These are phyloP conservation scores for Ceryle rudis DNA, from an alignment of 2,797 vertebrate genomes.

Conservation along the genomic window DNA sequence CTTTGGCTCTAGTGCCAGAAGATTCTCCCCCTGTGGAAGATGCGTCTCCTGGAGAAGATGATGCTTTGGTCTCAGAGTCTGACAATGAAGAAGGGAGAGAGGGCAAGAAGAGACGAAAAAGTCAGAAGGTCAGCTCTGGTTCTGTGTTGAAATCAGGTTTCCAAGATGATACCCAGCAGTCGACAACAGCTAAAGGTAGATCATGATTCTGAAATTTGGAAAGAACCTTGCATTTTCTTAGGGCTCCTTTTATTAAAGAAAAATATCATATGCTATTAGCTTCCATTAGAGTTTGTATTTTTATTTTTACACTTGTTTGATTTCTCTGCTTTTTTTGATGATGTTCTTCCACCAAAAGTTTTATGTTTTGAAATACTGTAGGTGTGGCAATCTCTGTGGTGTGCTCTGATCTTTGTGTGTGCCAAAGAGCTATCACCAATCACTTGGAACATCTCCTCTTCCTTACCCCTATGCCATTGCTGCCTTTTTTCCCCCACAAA, in stretches of 20 bases:
- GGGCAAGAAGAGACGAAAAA: conserved; percentile 43
- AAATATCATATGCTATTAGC: not conserved
- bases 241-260: not conserved
- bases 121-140: not conserved
- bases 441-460: not conserved
- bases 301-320: not conserved
- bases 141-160: not conserved
- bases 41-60: conserved; percentile 20
- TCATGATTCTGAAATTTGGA: not conserved
- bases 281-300: not conserved
- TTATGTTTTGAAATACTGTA: not conserved
- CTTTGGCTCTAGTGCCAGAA: conserved; percentile 70
- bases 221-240: not conserved
- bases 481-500: not conserved
- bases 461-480: not conserved
- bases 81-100: conserved; percentile 71
- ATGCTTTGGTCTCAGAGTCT: conserved; percentile 56
- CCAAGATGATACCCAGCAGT: not conserved
- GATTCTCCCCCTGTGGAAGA: conserved; percentile 50
- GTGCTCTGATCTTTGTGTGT: not conserved
- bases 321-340: not conserved
- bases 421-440: not conserved
- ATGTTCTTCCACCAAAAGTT: not conserved
- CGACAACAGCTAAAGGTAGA: conserved; percentile 73
- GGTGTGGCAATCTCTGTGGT: not conserved